Conservation (phyloP, 2,888 invertebrate species). For the Calameuta idolon region DNA sequence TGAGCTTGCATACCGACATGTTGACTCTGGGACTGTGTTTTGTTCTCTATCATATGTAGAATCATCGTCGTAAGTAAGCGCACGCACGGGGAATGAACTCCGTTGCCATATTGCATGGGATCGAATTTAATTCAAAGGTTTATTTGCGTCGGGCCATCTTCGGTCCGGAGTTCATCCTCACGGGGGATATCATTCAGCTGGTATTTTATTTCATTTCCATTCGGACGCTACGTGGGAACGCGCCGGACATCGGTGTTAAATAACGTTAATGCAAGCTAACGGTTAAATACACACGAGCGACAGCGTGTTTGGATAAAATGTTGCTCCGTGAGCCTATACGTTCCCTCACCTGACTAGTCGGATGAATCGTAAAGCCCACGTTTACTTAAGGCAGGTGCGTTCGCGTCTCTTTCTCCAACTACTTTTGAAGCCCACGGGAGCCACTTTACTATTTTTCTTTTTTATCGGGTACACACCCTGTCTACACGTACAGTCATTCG, state of each 20-base stretch:
- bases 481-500: neutral
- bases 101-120: neutral
- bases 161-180: neutral
- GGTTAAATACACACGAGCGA: constrained; percentile 19
- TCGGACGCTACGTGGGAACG: constrained; percentile 18
- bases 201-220: constrained; percentile 16
- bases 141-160: neutral
- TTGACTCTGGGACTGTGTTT: neutral
- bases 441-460: neutral
- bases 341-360: neutral
- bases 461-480: neutral
- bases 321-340: neutral
- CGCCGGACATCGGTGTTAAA: constrained; percentile 21
- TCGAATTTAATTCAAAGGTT: neutral
- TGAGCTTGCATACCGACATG: neutral
- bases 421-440: neutral
- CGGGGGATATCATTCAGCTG: constrained; percentile 5
- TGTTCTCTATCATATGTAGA: neutral
- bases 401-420: neutral
- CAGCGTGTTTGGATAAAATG: constrained; percentile 23
- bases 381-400: neutral
- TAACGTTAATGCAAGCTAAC: constrained; percentile 26
- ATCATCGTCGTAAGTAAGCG: neutral
- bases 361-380: neutral
- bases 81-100: neutral